phyloP scores from a whole-genome alignment of 1,140 invertebrate species.

The Leptopilina boulardi region DNA sequence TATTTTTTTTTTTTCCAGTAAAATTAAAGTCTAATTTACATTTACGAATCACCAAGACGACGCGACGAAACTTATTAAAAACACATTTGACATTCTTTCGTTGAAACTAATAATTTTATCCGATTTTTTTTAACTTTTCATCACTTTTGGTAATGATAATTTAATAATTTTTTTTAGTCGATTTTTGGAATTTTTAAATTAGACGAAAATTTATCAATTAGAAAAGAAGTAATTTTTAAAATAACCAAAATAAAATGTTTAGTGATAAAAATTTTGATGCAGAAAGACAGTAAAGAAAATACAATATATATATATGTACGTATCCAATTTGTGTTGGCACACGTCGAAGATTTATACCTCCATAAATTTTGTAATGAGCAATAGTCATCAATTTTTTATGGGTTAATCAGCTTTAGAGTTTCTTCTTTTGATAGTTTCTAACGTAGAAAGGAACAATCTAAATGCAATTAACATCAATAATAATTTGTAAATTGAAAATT shows the following conservation, averaged over 20 bases:
- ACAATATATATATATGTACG: too few species aligned
- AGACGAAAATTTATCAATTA: too few species aligned
- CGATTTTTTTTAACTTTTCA: too few species aligned
- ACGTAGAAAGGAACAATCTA: background rate
- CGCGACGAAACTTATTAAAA: background rate
- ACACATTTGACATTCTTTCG: background rate
- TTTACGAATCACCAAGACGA: background rate
- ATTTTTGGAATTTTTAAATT: too few species aligned
- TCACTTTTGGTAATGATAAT: too few species aligned
- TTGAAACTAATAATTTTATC: background rate
- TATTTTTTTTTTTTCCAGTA: background rate
- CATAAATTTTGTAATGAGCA: constrained; percentile 45
- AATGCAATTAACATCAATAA: background rate
- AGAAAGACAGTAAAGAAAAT: background rate
- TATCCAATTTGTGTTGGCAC: too few species aligned
- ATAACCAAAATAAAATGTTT: too few species aligned
- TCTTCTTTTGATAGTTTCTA: background rate
- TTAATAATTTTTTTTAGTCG: too few species aligned
- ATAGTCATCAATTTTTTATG: constrained; percentile 10
- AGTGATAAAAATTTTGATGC: too few species aligned
- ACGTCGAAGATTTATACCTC: constrained; percentile 46
- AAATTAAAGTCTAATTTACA: constrained; percentile 17
- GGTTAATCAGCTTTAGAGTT: background rate
- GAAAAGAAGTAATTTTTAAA: too few species aligned
- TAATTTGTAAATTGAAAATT: background rate